Evolutionary conservation across 2,797 vertebrate genomes (phyloP), one percentile per base, ranked within the genome.

Genomic region (Bradypodion ventrale): DNA sequence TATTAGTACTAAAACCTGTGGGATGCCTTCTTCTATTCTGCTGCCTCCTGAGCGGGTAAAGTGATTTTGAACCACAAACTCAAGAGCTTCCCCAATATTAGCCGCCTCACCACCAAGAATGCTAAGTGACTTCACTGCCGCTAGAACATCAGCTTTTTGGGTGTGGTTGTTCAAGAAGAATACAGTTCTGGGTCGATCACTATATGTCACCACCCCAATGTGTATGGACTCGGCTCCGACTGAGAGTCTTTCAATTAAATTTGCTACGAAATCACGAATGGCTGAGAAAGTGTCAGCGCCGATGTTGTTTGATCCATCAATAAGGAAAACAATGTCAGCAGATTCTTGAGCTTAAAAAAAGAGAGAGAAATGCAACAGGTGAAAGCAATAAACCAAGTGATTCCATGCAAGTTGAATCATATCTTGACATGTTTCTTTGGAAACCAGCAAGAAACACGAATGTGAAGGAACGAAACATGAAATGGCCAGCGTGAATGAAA

Each of bases 231-330:
- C 97, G 91, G 94, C 95, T 97, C 97, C 97, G 93, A 99, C 93
- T 90, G 97, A 95, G 90, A 99, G 97, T 94, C 46, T 93, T 91
- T 98, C 97, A 97, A 99, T 95, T 96, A 99, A 94, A 97, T 94
- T 97, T 95, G 97, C 95, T 96, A 97, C 97, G 96, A 98, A 97
- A 96, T 98, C 96, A 60, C 96, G 97, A 94, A 99, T 94, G 94
- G 92, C 93, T 93, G 95, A 96, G 92, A 99, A 99, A 97, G 98
- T 96, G 96, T 93, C 94, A 92, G 97, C 93, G 98, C 98, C 98
- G 97, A 98, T 94, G 97, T 97, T 98, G 96, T 98, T 92, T 96
- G 99, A 99, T 98, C 98, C 98, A 9, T 99, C 99, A 99, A 99
- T 98, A 97, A 99, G 98, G 97, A 99, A 97, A 96, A 99, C 95